A percentile compares a stretch with the other conserved stretches of the same genome.
Conservation (phyloP, 2,113 vertebrate species). For the Crotalus helleri region DNA sequence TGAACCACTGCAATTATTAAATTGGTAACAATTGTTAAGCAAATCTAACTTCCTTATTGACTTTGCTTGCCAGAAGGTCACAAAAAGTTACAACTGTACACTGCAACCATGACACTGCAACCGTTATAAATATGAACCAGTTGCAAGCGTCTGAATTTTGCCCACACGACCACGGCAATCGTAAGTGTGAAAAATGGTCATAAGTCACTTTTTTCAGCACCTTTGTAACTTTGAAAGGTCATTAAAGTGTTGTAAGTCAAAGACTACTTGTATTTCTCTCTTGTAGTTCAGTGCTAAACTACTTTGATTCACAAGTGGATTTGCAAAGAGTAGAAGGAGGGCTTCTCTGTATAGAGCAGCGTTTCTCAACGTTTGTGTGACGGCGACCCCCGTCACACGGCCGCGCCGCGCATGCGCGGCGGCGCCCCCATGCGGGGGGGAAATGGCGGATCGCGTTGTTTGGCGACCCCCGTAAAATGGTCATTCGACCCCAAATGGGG, state of each 20-base stretch:
- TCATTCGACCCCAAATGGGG: too few species aligned
- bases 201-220: neutral
- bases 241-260: neutral
- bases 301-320: neutral
- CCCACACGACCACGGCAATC: neutral
- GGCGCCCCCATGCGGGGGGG: too few species aligned
- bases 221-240: neutral
- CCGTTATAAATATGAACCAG: neutral
- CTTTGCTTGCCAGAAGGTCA: neutral
- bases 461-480: too few species aligned
- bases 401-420: too few species aligned
- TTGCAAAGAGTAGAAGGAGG: neutral
- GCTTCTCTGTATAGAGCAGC: neutral
- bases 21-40: neutral
- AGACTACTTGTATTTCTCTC: neutral
- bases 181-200: neutral
- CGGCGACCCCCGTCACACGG: too few species aligned
- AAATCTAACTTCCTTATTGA: neutral
- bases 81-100: neutral
- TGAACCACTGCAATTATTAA: neutral
- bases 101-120: neutral
- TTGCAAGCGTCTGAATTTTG: neutral
- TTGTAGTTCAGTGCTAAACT: neutral
- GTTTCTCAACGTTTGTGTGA: too few species aligned
- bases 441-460: too few species aligned